Evolutionary conservation across 2,888 invertebrate genomes (phyloP).

Genomic region (Muschampia plurimacula): DNA sequence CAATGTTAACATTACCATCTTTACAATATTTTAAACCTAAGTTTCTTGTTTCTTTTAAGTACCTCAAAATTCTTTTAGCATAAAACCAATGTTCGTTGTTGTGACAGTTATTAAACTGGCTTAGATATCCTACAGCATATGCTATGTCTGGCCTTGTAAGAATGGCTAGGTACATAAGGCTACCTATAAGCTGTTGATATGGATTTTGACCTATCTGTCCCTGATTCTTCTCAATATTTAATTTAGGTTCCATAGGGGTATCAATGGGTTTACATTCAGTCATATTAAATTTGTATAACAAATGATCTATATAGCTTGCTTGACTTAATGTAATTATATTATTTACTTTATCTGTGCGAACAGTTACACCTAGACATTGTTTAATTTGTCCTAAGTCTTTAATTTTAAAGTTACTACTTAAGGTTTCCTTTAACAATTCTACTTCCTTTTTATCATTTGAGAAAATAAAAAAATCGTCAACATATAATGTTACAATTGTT

Average conservation of each 20-base stretch:
- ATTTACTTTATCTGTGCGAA: not conserved
- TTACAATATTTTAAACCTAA: not conserved
- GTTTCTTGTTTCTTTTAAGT: not conserved
- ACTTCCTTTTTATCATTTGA: not conserved
- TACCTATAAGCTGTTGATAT: not conserved
- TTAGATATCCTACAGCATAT: not conserved
- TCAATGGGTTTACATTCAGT: not conserved
- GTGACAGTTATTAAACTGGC: constrained; percentile 1
- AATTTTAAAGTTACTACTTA: not conserved
- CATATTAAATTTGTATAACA: not conserved
- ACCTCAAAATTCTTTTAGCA: not conserved
- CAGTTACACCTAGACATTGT: not conserved
- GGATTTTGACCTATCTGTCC: not conserved
- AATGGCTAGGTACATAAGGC: not conserved
- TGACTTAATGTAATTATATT: not conserved
- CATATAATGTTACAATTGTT: not conserved
- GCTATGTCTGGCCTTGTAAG: constrained; percentile 1
- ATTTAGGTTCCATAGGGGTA: not conserved
- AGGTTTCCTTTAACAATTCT: not conserved
- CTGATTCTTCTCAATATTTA: not conserved
- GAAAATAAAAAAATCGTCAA: not conserved
- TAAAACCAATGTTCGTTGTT: not conserved
- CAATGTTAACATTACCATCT: not conserved
- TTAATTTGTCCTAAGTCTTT: constrained; percentile 2
- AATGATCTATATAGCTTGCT: not conserved